Conservation (phyloP, 2,113 vertebrate species). For the Anguilla rostrata region DNA sequence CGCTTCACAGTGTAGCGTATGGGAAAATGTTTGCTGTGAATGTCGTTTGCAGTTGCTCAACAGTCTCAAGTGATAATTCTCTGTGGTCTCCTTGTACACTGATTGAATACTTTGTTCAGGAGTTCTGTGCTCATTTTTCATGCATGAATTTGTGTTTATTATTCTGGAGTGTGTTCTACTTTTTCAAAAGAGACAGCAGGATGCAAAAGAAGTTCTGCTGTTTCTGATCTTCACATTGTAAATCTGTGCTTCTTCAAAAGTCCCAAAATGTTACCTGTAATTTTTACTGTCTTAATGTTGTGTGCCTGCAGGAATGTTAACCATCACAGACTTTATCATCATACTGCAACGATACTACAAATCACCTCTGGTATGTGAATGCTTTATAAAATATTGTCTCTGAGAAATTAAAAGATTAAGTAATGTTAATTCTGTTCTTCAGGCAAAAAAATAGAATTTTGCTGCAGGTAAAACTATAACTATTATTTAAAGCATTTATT, state of each 20-base stretch:
- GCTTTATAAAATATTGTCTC: neutral
- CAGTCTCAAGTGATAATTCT: neutral
- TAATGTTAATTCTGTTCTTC: neutral
- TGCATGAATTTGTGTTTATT: neutral
- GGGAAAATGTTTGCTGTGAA: neutral
- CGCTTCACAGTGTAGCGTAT: neutral
- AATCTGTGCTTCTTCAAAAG: too few relatives aligned
- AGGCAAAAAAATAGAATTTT: neutral
- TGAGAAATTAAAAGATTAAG: neutral
- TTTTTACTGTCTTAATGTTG: neutral
- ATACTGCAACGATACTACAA: conserved; percentile 99
- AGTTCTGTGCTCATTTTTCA: neutral
- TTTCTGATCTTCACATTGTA: too few relatives aligned
- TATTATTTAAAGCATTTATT: neutral
- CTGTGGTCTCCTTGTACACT: neutral
- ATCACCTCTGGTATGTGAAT: conserved; percentile 85
- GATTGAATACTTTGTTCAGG: neutral
- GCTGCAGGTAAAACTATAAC: neutral
- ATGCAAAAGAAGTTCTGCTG: too few relatives aligned
- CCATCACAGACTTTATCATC: conserved; percentile 99
- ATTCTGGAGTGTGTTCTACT: conserved; percentile 6
- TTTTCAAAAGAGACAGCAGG: neutral
- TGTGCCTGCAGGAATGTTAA: conserved; percentile 88
- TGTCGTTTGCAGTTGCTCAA: neutral
- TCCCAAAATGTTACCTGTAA: neutral